phyloP scores from a whole-genome alignment of 2,113 vertebrate species.

The Phalacrocorax pelagicus region DNA sequence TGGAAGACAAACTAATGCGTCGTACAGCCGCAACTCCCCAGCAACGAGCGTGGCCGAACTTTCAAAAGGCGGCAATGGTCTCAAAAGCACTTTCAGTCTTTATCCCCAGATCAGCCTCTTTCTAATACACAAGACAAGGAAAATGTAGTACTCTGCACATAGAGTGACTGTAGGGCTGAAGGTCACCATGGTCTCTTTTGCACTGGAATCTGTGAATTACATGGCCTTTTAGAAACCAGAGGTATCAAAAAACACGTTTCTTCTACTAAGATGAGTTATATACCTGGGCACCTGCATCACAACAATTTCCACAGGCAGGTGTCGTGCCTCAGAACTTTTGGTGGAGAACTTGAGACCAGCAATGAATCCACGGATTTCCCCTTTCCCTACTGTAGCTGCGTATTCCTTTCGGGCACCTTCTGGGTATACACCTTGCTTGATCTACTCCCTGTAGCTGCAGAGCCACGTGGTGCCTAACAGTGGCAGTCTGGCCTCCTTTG shows the following conservation, averaged over 20 bases:
- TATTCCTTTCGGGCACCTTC: neutral
- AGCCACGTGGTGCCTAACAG: neutral
- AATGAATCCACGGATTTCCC: neutral
- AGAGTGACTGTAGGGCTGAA: neutral
- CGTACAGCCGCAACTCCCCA: neutral
- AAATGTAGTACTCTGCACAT: fast-evolving
- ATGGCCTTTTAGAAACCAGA: neutral
- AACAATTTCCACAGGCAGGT: neutral
- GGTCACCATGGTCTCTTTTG: neutral
- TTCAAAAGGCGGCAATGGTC: neutral
- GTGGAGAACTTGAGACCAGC: neutral
- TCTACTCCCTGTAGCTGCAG: neutral
- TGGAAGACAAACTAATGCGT: neutral
- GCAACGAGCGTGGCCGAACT: neutral
- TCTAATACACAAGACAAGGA: neutral
- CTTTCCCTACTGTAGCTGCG: neutral
- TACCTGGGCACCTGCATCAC: neutral
- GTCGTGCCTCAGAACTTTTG: neutral
- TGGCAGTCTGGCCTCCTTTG: neutral
- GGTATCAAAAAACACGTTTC: neutral
- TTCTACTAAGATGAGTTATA: neutral
- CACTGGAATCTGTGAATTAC: neutral
- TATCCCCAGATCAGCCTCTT: neutral
- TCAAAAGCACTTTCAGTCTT: neutral
- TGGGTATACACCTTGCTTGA: neutral